Evolutionary conservation across 2,888 invertebrate genomes (phyloP), one percentile per base, ranked within the genome.

Genomic region (Leptura quadrifasciata): DNA sequence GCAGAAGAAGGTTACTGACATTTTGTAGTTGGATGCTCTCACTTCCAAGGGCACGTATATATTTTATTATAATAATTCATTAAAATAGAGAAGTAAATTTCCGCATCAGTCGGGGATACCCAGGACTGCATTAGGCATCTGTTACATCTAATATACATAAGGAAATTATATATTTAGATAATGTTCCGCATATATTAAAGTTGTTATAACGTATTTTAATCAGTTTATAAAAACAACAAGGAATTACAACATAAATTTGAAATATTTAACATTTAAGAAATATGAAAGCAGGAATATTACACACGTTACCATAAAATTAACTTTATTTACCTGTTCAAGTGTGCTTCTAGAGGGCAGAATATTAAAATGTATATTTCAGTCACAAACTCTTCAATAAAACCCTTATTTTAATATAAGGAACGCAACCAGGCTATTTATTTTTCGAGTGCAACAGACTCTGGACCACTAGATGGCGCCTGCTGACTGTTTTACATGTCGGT

Each of bases 81-180:
- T 47, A 47, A 47, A 47, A 47, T n/a, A 15, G 2, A 47, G 6
- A 47, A n/a, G 47, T 47, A 47, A 47, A n/a, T 47, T 47, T n/a
- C 47, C 47, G 5, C 6, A 12, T 47, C 5, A 12, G 39, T 6
- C 6, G 47, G 15, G n/a, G n/a, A 4, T 1, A 47, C 4, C 5
- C 5, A n/a, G n/a, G 15, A 47, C 47, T 47, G 1, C n/a, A 47
- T n/a, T 2, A 2, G n/a, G n/a, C 47, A 47, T 47, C 47, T 47
- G 47, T 47, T 47, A 47, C 47, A n/a, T n/a, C 47, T 47, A 47
- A 47, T 47, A 47, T 47, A 12, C 47, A 47, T 47, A 47, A 47
- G 17, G 4, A n/a, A 47, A 15, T 15, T 47, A n/a, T n/a, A 12
- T 47, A 47, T 47, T 10, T n/a, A n/a, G 47, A 47, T n/a, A 47